These are phyloP conservation scores for Microplitis manilae DNA, from an alignment of 2,888 invertebrate genomes.

Conservation along the genomic window DNA sequence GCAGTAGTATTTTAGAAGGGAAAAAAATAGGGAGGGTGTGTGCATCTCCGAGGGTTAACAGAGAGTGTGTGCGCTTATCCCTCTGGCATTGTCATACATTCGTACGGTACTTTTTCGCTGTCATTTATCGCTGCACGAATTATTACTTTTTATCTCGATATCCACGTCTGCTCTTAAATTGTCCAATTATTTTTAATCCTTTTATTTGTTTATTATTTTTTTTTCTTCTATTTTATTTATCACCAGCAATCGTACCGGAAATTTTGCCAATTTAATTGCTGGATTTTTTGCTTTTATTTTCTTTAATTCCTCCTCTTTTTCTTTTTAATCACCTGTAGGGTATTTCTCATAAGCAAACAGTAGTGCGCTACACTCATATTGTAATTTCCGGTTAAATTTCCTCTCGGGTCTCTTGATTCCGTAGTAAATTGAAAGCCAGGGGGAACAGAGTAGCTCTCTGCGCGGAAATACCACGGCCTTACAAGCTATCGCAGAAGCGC, in stretches of 20 bases:
- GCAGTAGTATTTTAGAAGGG: not conserved
- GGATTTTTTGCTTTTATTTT: not conserved
- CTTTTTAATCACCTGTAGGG: constrained; percentile 13
- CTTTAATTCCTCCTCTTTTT: not conserved
- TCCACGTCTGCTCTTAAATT: not conserved
- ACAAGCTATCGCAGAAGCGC: not conserved
- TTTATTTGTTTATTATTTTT: not conserved
- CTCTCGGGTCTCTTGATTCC: constrained; percentile 7
- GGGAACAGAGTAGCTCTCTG: constrained; percentile 29
- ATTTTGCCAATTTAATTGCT: not conserved
- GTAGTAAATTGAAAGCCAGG: constrained; percentile 58
- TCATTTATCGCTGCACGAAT: not conserved
- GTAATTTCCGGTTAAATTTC: constrained; percentile 34
- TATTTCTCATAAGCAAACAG: constrained; percentile 13
- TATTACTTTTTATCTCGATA: not conserved
- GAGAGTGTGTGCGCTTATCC: not conserved
- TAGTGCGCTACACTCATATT: constrained; percentile 28
- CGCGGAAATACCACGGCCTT: constrained; percentile 55
- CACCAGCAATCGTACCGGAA: not conserved
- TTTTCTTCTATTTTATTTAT: too few relatives aligned
- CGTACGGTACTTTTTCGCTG: not conserved
- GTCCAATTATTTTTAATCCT: not conserved
- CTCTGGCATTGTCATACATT: not conserved
- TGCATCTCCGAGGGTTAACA: not conserved
- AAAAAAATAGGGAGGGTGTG: not conserved